A percentile compares a stretch with the other conserved stretches of the same genome.
These are phyloP conservation scores for Anadara kagoshimensis DNA, from an alignment of 1,140 invertebrate species.

Conservation along the genomic window DNA sequence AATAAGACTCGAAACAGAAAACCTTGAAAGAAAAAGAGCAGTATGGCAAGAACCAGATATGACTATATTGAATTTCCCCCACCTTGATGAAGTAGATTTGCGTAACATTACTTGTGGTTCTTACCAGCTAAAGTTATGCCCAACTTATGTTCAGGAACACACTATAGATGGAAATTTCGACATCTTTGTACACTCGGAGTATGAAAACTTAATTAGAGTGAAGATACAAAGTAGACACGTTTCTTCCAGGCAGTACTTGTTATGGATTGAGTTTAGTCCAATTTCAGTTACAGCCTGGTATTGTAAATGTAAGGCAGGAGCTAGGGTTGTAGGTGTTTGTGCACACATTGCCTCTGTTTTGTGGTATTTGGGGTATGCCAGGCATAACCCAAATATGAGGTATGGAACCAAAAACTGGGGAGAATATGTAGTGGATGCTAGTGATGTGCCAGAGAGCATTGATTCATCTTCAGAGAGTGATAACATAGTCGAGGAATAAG, in stretches of 20 bases:
- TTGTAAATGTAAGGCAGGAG: conserved; percentile 27
- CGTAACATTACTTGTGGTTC: neutral
- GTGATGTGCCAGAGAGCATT: conserved; percentile 8
- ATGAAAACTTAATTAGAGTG: conserved; percentile 7
- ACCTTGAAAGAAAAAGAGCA: neutral
- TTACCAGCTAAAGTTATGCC: conserved; percentile 20
- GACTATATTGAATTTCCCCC: conserved; percentile 4
- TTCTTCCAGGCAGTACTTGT: conserved; percentile 19
- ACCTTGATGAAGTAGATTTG: neutral
- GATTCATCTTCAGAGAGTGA: no score
- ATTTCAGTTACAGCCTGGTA: conserved; percentile 19
- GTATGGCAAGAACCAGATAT: neutral
- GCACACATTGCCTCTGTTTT: conserved; percentile 25
- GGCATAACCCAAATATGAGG: neutral
- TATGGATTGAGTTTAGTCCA: conserved; percentile 23
- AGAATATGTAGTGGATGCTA: conserved; percentile 32
- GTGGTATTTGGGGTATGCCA: conserved; percentile 29
- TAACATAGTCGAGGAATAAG: no score
- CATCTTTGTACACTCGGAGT: conserved; percentile 6
- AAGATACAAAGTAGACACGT: conserved; percentile 34
- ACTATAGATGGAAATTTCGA: conserved; percentile 12
- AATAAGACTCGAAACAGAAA: neutral
- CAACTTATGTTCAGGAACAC: conserved; percentile 4
- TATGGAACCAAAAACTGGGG: conserved; percentile 18
- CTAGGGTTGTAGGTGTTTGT: conserved; percentile 26